Conservation (phyloP, 2,888 invertebrate genomes). For the Ephialtes manifestator region DNA sequence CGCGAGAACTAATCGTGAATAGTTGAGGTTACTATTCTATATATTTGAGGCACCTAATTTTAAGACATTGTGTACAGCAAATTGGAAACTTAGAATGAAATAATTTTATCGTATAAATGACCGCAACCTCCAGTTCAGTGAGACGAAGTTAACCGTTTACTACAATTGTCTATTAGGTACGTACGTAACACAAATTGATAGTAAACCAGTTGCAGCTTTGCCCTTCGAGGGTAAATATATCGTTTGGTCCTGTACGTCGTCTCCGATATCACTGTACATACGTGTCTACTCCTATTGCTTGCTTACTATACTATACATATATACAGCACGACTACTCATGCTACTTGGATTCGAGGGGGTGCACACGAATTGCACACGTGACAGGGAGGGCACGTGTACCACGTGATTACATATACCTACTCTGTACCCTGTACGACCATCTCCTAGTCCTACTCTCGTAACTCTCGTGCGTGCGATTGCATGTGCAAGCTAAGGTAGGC, state of each 20-base stretch:
- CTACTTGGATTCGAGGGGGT: constrained; percentile 19
- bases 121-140: not conserved
- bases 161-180: constrained; percentile 3
- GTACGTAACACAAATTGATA: constrained; percentile 31
- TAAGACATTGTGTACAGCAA: no score
- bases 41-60: no score
- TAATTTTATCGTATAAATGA: not conserved
- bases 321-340: not conserved
- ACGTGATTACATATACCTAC: constrained; percentile 62
- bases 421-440: constrained; percentile 32
- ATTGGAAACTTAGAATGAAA: not conserved
- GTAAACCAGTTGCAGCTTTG: constrained; percentile 10
- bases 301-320: constrained; percentile 36
- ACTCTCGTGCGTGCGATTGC: constrained; percentile 64
- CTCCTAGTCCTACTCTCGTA: constrained; percentile 52
- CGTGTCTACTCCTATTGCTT: constrained; percentile 43
- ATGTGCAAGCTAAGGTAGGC: constrained; percentile 54
- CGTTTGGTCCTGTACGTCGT: constrained; percentile 49
- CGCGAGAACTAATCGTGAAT: no score
- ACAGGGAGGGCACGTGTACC: constrained; percentile 63
- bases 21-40: no score
- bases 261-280: constrained; percentile 55
- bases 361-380: constrained; percentile 57
- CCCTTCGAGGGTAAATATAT: constrained; percentile 22
- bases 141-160: constrained; percentile 9